Evolutionary conservation across 2,113 vertebrate species (phyloP), one percentile per base, ranked within the genome.

Genomic region (Ceyx margarethae): DNA sequence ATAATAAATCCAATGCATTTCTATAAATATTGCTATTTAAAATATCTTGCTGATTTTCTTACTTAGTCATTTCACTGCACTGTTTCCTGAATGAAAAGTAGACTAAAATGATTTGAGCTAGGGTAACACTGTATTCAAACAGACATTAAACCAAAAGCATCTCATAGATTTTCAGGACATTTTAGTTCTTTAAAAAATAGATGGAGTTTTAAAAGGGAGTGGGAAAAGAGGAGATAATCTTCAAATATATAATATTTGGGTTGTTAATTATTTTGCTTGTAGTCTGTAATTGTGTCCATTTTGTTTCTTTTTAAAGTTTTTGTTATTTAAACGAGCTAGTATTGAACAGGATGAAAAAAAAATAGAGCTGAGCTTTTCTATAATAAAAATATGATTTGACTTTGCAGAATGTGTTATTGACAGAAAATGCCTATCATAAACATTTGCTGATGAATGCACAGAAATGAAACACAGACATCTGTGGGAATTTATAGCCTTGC

Each of bases 311-410:
- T 80, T 8, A 64, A 67, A 54, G 62, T 60, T 77, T 68, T 28
- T 88, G 35, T 35, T 6, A 48, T 80, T 85, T 71, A 84, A 87
- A 85, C 0, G 3, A 88, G 19, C 26, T 81, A 37, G 12, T 66
- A 67, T 40, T 89, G 89, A 91, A 66, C 17, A 68, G 61, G 65
- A 17, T 78, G 42, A 46, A 50, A 60, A 16, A 79, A 90, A 72
- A 87, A n/a, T 8, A 89, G 42, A 91, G 93, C 90, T 31, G 0
- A 56, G 81, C n/a, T 81, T 62, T 80, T 56, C 15, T 43, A 33
- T 85, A 69, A 58, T 82, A 65, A 93, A 84, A 84, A 48, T 35
- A 95, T 37, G 33, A 64, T 91, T 93, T 91, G 28, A 48, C 37
- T 87, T 75, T 75, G 43, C 19, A 58, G 82, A 89, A 69, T 69